Conservation (phyloP, 1,140 invertebrate species). For the Drusus annulatus region DNA sequence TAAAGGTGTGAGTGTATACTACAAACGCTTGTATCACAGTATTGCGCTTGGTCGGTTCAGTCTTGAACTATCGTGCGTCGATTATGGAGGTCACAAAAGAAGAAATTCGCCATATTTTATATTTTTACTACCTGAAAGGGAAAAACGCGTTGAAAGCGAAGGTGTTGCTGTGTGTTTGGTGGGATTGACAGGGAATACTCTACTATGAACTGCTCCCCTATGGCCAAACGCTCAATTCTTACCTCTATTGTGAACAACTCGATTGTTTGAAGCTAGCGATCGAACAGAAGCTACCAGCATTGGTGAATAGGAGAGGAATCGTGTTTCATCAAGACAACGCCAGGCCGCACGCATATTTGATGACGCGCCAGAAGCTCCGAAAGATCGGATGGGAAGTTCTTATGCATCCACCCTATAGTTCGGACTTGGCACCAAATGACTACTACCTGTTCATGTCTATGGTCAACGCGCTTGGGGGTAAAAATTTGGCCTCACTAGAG, state of each 20-base stretch:
- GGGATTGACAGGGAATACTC: too few species aligned
- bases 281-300: constrained; percentile 5
- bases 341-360: constrained; percentile 10
- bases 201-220: too few species aligned
- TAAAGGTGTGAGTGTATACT: constrained; percentile 15
- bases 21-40: constrained; percentile 6
- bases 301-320: constrained; percentile 23
- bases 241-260: constrained; percentile 14
- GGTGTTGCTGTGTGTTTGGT: too few species aligned
- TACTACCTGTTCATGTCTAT: not conserved
- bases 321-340: constrained; percentile 5
- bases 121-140: constrained; percentile 13
- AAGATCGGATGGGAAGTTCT: constrained; percentile 9
- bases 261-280: constrained; percentile 11
- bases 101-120: constrained; percentile 10
- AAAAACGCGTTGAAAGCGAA: not conserved
- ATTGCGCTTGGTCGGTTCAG: constrained; percentile 21
- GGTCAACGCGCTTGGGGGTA: constrained; percentile 9
- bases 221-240: too few species aligned
- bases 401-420: constrained; percentile 17
- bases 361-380: constrained; percentile 21
- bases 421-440: constrained; percentile 12
- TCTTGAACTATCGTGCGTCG: not conserved
- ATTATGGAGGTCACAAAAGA: not conserved
- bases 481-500: constrained; percentile 8